Evolutionary conservation across 1,140 invertebrate genomes (phyloP).

Genomic region (Metaphire vulgaris): DNA sequence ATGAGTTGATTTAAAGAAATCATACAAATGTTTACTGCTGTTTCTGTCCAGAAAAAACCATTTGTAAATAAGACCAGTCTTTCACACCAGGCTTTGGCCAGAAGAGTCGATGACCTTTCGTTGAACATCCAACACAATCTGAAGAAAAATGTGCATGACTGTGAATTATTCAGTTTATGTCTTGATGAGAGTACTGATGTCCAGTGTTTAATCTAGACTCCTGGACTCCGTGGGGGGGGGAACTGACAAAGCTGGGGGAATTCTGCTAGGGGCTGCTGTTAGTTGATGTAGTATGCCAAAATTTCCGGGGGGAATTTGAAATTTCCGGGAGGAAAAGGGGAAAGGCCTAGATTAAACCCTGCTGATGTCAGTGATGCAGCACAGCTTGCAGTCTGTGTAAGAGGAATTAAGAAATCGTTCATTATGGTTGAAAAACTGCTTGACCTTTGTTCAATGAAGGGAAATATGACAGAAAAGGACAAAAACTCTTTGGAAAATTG

Average conservation of each 20-base stretch:
- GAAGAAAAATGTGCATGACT: neutral
- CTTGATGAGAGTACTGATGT: constrained; percentile 15
- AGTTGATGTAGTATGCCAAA: too few relatives aligned
- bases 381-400: constrained; percentile 1
- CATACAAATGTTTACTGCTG: neutral
- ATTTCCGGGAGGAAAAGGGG: too few relatives aligned
- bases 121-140: neutral
- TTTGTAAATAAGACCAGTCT: neutral
- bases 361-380: constrained; percentile 8
- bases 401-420: constrained; percentile 8
- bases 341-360: too few relatives aligned
- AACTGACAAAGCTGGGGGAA: too few relatives aligned
- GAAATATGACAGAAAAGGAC: neutral
- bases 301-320: too few relatives aligned
- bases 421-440: constrained; percentile 4
- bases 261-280: too few relatives aligned
- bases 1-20: too few relatives aligned
- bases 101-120: constrained; percentile 4
- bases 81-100: constrained; percentile 3
- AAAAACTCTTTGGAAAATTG: too few relatives aligned
- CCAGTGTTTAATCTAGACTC: too few relatives aligned
- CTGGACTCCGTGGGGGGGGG: too few relatives aligned
- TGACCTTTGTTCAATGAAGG: constrained; percentile 4
- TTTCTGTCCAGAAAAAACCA: constrained; percentile 4
- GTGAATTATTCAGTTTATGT: constrained; percentile 1